Evolutionary conservation across 2,888 invertebrate species (phyloP).

Genomic region (Diaperis boleti): DNA sequence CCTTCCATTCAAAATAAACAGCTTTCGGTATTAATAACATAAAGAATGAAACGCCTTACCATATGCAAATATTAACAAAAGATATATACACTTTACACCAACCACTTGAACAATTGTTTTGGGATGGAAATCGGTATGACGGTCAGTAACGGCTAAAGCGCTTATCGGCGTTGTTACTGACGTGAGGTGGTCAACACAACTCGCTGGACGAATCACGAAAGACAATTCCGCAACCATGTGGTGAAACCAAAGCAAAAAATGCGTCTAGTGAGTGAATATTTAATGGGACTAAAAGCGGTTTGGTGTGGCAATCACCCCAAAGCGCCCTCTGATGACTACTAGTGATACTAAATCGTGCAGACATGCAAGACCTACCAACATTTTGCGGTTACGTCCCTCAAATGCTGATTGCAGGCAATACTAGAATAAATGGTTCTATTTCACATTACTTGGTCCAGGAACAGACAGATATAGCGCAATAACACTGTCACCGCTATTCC

Average conservation of each 20-base stretch:
- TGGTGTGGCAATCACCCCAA: constrained; percentile 2
- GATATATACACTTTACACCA: constrained; percentile 34
- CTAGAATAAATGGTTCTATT: constrained; percentile 59
- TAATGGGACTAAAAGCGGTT: no score
- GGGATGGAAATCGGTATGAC: no score
- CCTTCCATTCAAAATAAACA: constrained; percentile 23
- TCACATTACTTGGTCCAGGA: constrained; percentile 42
- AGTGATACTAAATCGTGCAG: constrained; percentile 26
- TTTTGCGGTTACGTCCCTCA: constrained; percentile 53
- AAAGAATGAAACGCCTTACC: constrained; percentile 29
- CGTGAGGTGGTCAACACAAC: no score
- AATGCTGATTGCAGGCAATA: constrained; percentile 65
- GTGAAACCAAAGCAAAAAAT: no score
- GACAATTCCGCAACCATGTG: no score
- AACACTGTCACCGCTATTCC: constrained; percentile 5
- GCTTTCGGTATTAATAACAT: constrained; percentile 13
- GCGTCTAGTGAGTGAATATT: no score
- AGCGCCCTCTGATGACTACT: background rate
- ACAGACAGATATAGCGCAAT: background rate
- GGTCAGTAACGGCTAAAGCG: no score
- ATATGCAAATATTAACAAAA: constrained; percentile 8
- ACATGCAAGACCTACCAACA: constrained; percentile 58
- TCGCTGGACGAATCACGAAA: no score
- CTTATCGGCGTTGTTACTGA: no score
- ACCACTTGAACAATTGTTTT: constrained; percentile 8